These are phyloP conservation scores for Hololepta plana DNA, from an alignment of 2,888 invertebrate genomes.

Conservation along the genomic window DNA sequence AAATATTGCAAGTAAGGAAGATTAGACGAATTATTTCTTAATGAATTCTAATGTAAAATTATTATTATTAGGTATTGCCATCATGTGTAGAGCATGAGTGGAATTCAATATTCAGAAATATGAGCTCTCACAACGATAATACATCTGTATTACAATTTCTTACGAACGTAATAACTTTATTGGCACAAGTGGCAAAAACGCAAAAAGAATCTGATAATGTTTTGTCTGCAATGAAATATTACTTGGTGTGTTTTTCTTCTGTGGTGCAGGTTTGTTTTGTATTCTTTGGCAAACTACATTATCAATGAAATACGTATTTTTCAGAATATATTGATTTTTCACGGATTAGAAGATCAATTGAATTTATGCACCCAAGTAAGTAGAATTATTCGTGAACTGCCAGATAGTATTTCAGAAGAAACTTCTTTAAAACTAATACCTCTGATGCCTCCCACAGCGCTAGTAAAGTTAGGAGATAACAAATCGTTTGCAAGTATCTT, in stretches of 20 bases:
- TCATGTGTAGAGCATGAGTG: constrained; percentile 19
- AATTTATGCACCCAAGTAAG: too few species aligned
- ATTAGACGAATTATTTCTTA: not conserved
- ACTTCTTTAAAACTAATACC: too few species aligned
- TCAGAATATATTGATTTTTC: constrained; percentile 5
- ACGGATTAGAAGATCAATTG: constrained; percentile 1
- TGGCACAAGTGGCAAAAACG: constrained; percentile 17
- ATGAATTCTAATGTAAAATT: not conserved
- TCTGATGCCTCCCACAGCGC: too few species aligned
- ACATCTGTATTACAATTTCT: too few species aligned
- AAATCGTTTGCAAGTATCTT: constrained; percentile 17
- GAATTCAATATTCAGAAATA: too few species aligned
- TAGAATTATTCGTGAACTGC: too few species aligned
- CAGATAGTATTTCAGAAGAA: too few species aligned
- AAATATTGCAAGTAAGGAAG: not conserved
- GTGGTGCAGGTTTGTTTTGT: constrained; percentile 15
- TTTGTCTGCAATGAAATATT: constrained; percentile 16
- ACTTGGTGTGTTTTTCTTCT: constrained; percentile 17
- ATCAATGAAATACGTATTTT: not conserved
- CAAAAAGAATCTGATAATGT: constrained; percentile 13
- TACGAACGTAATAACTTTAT: too few species aligned
- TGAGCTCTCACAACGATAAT: too few species aligned
- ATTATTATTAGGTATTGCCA: constrained; percentile 16
- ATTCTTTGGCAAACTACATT: constrained; percentile 2
- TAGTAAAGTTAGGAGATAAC: constrained; percentile 17